Base-by-base conservation (phyloP, 2,797 vertebrate genomes). In the Leuciscus waleckii region DNA sequence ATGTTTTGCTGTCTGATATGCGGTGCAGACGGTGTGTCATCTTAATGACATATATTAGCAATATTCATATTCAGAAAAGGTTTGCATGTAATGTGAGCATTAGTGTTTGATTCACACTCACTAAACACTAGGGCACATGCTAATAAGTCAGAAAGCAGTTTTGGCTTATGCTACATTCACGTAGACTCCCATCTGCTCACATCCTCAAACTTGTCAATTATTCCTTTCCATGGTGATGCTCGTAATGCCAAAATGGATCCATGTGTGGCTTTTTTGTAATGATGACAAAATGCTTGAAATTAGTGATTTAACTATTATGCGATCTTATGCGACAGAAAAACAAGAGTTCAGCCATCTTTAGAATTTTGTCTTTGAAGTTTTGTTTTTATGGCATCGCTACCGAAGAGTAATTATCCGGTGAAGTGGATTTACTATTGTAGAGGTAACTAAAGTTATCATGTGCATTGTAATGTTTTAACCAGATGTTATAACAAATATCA, bases 241-340 rank as follows among this genome's bases (percentile, higher is more conserved):
- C 43, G 1, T 35, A 32, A 35, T 54, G 49, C 29, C 49, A 54
- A 32, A 49, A 75, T 23, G 29, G 71, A 32, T 76, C 74, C 74
- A 58, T 61, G 75, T 26, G 32, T 39, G 54, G 35, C 54, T n/a
- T 58, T 76, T 35, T 77, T 58, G 23, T 77, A 41, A 76, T 26
- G 35, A 77, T 39, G 51, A 39, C 35, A 77, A 39, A 77, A 77
- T 77, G 51, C 1, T 3, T 58, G 21, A 76, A 29, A 75, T 35
- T 7, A 4, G 29, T 7, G 41, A 10, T 58, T n/a, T 58, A 58
- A 56, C 21, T 58, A 54, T 21, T 35, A 35, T 35, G 4, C 10
- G 3, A 58, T 21, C 54, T 23, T 58, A n/a, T n/a, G 54, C 3
- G 1, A 3, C 21, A 10, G 21, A 56, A 10, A 10, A 58, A 58